phyloP scores from a whole-genome alignment of 30 jellyfish, hydroid and myxozoan genomes.

The Chrysaora quinquecirrha region DNA sequence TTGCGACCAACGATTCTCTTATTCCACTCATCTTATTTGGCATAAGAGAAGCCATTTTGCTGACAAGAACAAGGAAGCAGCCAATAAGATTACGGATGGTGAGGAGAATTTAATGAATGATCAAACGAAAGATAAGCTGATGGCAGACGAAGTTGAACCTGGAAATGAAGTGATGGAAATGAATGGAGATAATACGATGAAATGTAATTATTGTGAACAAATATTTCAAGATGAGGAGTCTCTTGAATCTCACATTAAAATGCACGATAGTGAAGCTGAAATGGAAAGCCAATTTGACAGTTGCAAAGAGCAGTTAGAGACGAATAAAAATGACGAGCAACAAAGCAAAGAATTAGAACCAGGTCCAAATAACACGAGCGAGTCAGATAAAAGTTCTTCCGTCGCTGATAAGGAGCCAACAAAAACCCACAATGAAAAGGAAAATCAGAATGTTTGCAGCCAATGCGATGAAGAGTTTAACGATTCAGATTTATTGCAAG shows the following conservation, averaged over 20 bases:
- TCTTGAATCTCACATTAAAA: neutral
- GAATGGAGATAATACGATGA: neutral
- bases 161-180: neutral
- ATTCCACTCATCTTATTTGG: slow-evolving; percentile 83
- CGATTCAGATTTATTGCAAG: slow-evolving; percentile 36
- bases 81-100: neutral
- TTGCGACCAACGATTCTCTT: slow-evolving; percentile 61
- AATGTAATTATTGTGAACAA: neutral
- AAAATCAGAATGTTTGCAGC: slow-evolving; percentile 31
- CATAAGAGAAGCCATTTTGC: slow-evolving; percentile 71
- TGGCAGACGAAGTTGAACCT: slow-evolving; percentile 14
- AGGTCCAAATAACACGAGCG: neutral
- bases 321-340: neutral
- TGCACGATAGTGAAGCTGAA: neutral
- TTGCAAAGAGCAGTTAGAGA: neutral
- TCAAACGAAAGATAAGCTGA: slow-evolving; percentile 7
- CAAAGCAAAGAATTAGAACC: neutral
- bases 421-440: neutral
- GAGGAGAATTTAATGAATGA: slow-evolving; percentile 27
- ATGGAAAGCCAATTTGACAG: too few relatives aligned
- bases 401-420: neutral
- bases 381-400: neutral
- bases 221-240: neutral
- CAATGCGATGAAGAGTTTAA: slow-evolving; percentile 62
- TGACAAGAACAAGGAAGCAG: slow-evolving; percentile 30